A percentile compares a stretch with the other conserved stretches of the same genome.
Evolutionary conservation across 2,888 invertebrate genomes (phyloP).

Genomic region (Erannis defoliaria): DNA sequence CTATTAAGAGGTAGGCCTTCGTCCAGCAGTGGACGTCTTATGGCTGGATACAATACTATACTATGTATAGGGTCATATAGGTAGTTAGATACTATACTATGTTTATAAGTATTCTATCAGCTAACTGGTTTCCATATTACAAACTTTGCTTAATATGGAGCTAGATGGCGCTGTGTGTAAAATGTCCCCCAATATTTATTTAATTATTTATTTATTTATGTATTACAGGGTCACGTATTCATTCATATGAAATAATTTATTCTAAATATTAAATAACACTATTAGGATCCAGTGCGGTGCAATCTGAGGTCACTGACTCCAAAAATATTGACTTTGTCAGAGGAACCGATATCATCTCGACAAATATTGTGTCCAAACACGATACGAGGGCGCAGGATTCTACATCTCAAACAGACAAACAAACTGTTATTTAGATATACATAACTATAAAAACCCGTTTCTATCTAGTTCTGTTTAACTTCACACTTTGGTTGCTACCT

Average conservation of each 20-base stretch:
- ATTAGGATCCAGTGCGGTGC: conserved; percentile 54
- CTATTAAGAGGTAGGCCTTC: too few relatives aligned
- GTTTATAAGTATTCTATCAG: too few relatives aligned
- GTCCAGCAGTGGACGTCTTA: too few relatives aligned
- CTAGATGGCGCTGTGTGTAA: too few relatives aligned
- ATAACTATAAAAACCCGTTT: neutral
- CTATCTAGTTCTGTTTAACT: conserved; percentile 27
- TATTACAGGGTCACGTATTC: neutral
- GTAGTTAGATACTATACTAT: too few relatives aligned
- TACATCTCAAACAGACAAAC: conserved; percentile 37
- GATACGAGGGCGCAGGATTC: conserved; percentile 58
- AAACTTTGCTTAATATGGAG: too few relatives aligned
- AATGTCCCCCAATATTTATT: too few relatives aligned
- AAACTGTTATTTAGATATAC: conserved; percentile 25
- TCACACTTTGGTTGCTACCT: conserved; percentile 33
- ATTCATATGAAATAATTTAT: neutral
- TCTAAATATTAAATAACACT: conserved; percentile 9
- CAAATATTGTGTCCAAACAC: conserved; percentile 78
- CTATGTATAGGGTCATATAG: too few relatives aligned
- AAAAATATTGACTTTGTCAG: conserved; percentile 75
- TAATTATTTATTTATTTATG: too few relatives aligned
- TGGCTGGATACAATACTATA: too few relatives aligned
- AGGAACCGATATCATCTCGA: conserved; percentile 73
- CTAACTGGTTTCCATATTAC: too few relatives aligned
- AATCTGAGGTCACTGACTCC: conserved; percentile 70